phyloP scores from a whole-genome alignment of 2,888 invertebrate genomes.

The Eustalomyia histrio region DNA sequence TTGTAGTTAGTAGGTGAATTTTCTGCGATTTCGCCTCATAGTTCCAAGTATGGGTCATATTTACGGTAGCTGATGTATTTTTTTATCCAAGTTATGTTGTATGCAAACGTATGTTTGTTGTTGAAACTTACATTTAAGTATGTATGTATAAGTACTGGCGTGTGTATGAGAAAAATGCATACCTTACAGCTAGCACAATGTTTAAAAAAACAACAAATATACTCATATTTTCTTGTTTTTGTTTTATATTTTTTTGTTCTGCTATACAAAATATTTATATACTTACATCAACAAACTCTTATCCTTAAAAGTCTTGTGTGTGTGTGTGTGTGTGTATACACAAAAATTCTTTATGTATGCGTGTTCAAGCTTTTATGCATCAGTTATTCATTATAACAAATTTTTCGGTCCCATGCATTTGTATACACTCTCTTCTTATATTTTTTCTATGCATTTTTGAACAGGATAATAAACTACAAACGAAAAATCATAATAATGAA shows the following conservation, averaged over 20 bases:
- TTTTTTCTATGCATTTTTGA: slow-evolving; percentile 4
- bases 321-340: not conserved
- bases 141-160: not conserved
- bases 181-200: not conserved
- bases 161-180: not conserved
- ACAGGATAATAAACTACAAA: slow-evolving; percentile 7
- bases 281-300: slow-evolving; percentile 32
- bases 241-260: not conserved
- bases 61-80: not conserved
- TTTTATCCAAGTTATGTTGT: not conserved
- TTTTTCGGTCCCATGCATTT: slow-evolving; percentile 21
- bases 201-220: not conserved
- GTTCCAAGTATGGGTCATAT: not conserved
- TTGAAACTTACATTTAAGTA: not conserved
- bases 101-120: not conserved
- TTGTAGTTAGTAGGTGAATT: too few species aligned
- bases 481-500: not conserved
- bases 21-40: not conserved
- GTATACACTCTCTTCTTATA: not conserved
- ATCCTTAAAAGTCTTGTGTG: slow-evolving; percentile 3
- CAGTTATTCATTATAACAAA: slow-evolving; percentile 6
- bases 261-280: not conserved
- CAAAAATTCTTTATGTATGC: slow-evolving; percentile 1
- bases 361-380: slow-evolving; percentile 11
- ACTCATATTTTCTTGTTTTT: not conserved